Evolutionary conservation across 2,797 vertebrate species (phyloP).

Genomic region (Oryzias dopingdopingensis): DNA sequence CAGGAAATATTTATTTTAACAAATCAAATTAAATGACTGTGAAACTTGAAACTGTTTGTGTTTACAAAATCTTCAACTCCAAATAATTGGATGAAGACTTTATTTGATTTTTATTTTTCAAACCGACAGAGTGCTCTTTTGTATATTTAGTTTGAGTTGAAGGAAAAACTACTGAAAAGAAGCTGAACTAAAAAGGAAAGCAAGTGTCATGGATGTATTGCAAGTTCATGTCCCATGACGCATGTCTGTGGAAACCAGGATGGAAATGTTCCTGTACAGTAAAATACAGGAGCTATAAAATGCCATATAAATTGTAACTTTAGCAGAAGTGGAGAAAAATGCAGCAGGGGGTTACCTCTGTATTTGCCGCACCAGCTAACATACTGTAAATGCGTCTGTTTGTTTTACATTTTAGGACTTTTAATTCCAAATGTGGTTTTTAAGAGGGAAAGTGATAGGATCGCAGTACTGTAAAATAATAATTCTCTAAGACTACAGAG

Average conservation of each 20-base stretch:
- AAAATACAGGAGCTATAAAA: constrained; percentile 40
- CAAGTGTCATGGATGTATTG: too few species aligned
- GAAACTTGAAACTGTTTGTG: too few species aligned
- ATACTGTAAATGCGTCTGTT: constrained; percentile 4
- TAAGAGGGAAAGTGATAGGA: too few species aligned
- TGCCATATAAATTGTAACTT: constrained; percentile 56
- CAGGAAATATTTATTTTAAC: too few species aligned
- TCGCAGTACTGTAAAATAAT: not conserved
- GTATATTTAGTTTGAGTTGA: too few species aligned
- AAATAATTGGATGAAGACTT: too few species aligned
- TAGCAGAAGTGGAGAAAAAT: constrained; percentile 28
- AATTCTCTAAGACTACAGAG: constrained; percentile 21
- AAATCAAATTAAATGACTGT: too few species aligned
- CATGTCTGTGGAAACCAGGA: constrained; percentile 25
- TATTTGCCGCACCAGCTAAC: constrained; percentile 31
- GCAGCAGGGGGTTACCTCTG: constrained; percentile 19
- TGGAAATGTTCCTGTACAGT: constrained; percentile 29
- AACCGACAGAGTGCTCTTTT: too few species aligned
- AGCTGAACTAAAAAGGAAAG: not conserved
- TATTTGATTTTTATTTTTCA: too few species aligned
- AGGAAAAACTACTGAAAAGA: not conserved
- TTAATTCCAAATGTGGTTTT: not conserved
- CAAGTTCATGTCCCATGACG: too few species aligned
- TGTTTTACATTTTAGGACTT: not conserved
- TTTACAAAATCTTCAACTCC: too few species aligned